Evolutionary conservation across 2,113 vertebrate species (phyloP).

Genomic region (Trichechus manatus): DNA sequence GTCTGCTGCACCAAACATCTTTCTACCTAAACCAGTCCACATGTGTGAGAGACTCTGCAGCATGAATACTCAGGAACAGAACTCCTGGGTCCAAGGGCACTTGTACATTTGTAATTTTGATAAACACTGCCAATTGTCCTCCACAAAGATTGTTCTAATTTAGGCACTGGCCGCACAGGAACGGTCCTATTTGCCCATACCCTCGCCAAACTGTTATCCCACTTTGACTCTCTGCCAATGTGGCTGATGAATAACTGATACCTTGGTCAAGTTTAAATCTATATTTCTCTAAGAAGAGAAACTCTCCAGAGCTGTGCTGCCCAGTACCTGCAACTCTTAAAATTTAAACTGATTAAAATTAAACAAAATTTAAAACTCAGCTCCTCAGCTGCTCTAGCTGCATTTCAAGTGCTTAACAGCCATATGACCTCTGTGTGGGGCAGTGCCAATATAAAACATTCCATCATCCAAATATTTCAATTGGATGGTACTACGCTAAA

Average conservation of each 20-base stretch:
- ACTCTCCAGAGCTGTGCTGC: neutral
- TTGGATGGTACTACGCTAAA: neutral
- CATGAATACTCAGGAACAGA: neutral
- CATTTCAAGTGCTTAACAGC: neutral
- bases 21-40: neutral
- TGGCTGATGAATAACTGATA: neutral
- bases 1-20: neutral
- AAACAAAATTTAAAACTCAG: conserved; percentile 21
- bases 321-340: neutral
- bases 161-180: neutral
- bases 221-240: neutral
- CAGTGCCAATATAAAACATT: neutral
- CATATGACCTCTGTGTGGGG: neutral
- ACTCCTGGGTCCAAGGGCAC: neutral
- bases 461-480: neutral
- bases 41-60: neutral
- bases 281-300: conserved; percentile 27
- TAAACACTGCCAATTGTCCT: neutral
- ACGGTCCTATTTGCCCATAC: neutral
- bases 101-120: neutral
- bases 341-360: neutral
- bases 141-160: neutral
- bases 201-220: neutral
- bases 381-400: neutral
- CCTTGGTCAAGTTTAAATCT: neutral